phyloP scores from a whole-genome alignment of 1,140 invertebrate genomes.

The Danaus melanippus region DNA sequence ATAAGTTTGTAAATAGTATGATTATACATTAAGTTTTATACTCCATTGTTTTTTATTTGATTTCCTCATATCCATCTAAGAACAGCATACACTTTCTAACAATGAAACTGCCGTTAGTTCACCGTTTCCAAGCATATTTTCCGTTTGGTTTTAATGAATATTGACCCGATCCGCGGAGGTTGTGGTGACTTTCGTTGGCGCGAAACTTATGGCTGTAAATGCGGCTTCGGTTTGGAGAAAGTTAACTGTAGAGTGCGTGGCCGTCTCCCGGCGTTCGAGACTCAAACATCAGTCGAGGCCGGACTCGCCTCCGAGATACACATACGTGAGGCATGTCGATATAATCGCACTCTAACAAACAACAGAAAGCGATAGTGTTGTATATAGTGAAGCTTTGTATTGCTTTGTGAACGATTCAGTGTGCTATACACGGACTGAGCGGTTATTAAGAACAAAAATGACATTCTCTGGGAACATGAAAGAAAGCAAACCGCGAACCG shows the following conservation, averaged over 20 bases:
- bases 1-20: slow-evolving; percentile 70
- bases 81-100: too few relatives aligned
- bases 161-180: slow-evolving; percentile 50
- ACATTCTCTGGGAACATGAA: slow-evolving; percentile 63
- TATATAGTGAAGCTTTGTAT: slow-evolving; percentile 20
- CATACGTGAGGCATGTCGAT: slow-evolving; percentile 27
- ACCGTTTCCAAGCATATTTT: too few relatives aligned
- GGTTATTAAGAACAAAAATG: slow-evolving; percentile 40
- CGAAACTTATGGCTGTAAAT: slow-evolving; percentile 41
- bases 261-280: slow-evolving; percentile 36
- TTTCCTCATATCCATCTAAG: too few relatives aligned
- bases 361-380: slow-evolving; percentile 55
- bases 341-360: slow-evolving; percentile 41
- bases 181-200: slow-evolving; percentile 62
- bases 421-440: slow-evolving; percentile 34
- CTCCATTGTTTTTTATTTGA: slow-evolving; percentile 64
- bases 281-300: slow-evolving; percentile 18
- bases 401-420: slow-evolving; percentile 20
- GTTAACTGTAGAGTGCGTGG: slow-evolving; percentile 64
- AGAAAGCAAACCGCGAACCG: slow-evolving; percentile 52
- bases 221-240: slow-evolving; percentile 47
- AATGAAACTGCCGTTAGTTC: too few relatives aligned
- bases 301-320: slow-evolving; percentile 21
- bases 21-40: slow-evolving; percentile 73
- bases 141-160: slow-evolving; percentile 40